Evolutionary conservation across 2,113 vertebrate genomes (phyloP), one percentile per base, ranked within the genome.

Genomic region (Colinus virginianus): DNA sequence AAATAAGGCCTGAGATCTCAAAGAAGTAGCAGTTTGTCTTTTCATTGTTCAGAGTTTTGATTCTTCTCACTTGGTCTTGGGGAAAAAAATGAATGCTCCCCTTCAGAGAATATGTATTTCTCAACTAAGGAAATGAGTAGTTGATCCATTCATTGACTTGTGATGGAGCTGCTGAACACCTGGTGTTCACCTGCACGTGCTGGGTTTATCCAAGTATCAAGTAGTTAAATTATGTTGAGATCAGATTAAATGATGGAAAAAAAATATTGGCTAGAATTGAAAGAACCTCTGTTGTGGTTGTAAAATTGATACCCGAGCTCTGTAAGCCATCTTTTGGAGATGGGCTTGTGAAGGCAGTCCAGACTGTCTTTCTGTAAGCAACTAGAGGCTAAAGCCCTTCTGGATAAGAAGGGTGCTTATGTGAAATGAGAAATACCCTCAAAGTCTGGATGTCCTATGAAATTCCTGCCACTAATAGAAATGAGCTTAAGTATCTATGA

Each of bases 21-120:
- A 81, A 82, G 48, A 90, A 61, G 22, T 14, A 78, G 11, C 48
- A 71, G 28, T 61, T 91, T 20, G 17, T 25, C 61, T 74, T 71
- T 42, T 49, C 61, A 18, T 20, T 79, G 36, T 23, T 85, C 23
- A 22, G 30, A 56, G 21, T 71, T 76, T 75, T 76, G 38, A 75
- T 18, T 83, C 9, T 6, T 85, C 55, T 76, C 17, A 9, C 3
- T 63, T 88, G 26, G 7, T 85, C 45, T 74, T 55, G 25, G 48
- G 25, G 22, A 56, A 20, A 84, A 46, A 79, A 74, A 11, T 34
- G 11, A 79, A 43, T 2, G 2, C 13, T 77, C 28, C 34, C 23
- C 28, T 85, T 53, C 42, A 42, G 67, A 23, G 2, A 1, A n/a
- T 40, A 2, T 0, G 0, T 69, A 79, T 15, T 48, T 70, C 19